phyloP scores from a whole-genome alignment of 2,888 invertebrate genomes.

The Drosophila basisetae region DNA sequence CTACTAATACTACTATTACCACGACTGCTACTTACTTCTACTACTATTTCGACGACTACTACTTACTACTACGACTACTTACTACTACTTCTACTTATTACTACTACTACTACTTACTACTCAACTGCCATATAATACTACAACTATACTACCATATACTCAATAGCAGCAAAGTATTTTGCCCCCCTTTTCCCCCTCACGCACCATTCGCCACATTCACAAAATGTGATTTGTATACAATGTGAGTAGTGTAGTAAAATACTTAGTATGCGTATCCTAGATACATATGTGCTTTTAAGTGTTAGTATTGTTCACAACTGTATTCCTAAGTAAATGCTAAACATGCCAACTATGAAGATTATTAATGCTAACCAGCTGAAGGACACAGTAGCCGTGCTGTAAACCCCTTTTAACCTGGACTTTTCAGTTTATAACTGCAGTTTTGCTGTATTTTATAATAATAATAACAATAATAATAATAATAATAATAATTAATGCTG shows the following conservation, averaged over 20 bases:
- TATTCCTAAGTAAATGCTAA: conserved; percentile 12
- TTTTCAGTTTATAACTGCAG: neutral
- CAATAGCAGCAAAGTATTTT: conserved; percentile 31
- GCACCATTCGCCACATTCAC: conserved; percentile 53
- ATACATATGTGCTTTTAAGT: conserved; percentile 43
- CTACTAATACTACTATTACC: neutral
- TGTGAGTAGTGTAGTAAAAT: conserved; percentile 47
- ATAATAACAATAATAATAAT: neutral
- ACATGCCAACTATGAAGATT: conserved; percentile 11
- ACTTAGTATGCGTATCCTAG: conserved; percentile 30
- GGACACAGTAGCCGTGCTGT: neutral
- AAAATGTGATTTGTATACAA: conserved; percentile 45
- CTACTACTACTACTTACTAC: conserved; percentile 14
- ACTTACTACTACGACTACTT: neutral
- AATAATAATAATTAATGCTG: neutral
- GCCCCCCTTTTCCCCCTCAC: conserved; percentile 1
- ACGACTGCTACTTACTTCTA: neutral
- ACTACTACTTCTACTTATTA: neutral
- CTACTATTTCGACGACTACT: neutral
- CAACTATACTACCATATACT: conserved; percentile 13
- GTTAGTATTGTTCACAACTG: conserved; percentile 36
- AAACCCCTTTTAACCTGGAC: neutral
- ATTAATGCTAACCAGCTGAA: conserved; percentile 4
- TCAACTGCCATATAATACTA: conserved; percentile 4
- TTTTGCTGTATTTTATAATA: neutral